These are phyloP conservation scores for Rachycentron canadum DNA, from an alignment of 2,797 vertebrate genomes.

Conservation along the genomic window DNA sequence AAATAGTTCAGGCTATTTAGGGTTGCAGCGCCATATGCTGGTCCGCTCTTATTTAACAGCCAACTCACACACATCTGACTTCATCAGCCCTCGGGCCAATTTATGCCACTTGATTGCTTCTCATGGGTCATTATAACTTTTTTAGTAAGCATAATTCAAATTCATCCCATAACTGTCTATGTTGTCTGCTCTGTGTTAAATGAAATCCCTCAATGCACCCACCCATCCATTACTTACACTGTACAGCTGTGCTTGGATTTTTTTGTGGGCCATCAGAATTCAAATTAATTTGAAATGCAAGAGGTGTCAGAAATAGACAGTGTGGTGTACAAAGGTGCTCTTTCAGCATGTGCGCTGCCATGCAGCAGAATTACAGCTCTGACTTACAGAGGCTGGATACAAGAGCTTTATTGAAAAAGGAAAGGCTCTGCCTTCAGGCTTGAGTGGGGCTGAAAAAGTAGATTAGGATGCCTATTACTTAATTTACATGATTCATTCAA, in stretches of 20 bases:
- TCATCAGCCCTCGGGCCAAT: constrained; percentile 31
- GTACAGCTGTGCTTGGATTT: constrained; percentile 50
- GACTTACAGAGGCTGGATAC: constrained; percentile 50
- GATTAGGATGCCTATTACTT: constrained; percentile 70
- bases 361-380: constrained; percentile 56
- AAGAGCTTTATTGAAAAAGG: constrained; percentile 55
- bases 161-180: constrained; percentile 19
- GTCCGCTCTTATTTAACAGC: constrained; percentile 5
- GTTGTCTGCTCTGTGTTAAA: constrained; percentile 35
- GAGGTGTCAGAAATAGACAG: constrained; percentile 47
- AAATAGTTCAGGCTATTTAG: background rate
- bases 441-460: constrained; percentile 65
- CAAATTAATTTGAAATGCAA: constrained; percentile 68
- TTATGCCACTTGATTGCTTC: constrained; percentile 47
- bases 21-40: constrained; percentile 67
- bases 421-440: constrained; percentile 67
- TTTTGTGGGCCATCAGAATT: constrained; percentile 59
- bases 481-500: constrained; percentile 71
- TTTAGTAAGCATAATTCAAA: constrained; percentile 48
- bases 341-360: constrained; percentile 47
- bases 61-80: constrained; percentile 1
- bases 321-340: constrained; percentile 30
- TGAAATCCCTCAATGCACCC: constrained; percentile 45
- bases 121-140: constrained; percentile 58
- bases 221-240: constrained; percentile 44